These are phyloP conservation scores for Lamellibrachia luymesi DNA, from an alignment of 1,140 invertebrate genomes.

Conservation along the genomic window DNA sequence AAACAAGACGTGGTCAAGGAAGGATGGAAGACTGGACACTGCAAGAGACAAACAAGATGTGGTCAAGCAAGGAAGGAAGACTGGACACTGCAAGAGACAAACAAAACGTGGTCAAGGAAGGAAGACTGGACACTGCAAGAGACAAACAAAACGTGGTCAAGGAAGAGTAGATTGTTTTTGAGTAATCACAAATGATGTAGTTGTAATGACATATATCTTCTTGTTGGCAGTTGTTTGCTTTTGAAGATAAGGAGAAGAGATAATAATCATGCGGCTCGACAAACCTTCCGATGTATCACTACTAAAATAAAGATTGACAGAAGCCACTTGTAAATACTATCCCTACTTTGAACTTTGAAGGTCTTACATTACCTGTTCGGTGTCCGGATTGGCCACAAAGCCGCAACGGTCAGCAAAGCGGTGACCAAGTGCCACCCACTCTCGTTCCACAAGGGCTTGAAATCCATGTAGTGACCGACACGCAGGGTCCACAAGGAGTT, in stretches of 20 bases:
- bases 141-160: no score
- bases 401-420: conserved; percentile 76
- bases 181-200: not conserved
- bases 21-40: not conserved
- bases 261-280: no score
- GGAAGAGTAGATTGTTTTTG: not conserved
- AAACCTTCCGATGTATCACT: not conserved
- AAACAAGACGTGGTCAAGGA: not conserved
- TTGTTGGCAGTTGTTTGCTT: no score
- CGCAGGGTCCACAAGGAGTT: conserved; percentile 82
- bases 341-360: not conserved
- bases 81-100: not conserved
- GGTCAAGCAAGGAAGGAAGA: not conserved
- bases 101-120: not conserved
- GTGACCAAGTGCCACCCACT: conserved; percentile 90
- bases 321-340: not conserved
- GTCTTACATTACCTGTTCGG: conserved; percentile 35
- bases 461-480: conserved; percentile 85
- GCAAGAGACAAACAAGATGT: not conserved
- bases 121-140: no score
- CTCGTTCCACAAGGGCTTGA: conserved; percentile 85
- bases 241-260: no score
- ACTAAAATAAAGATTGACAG: no score
- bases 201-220: not conserved
- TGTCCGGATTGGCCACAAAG: conserved; percentile 59